These are phyloP conservation scores for Ectropis crepuscularia DNA, from an alignment of 2,888 invertebrate genomes.

Conservation along the genomic window DNA sequence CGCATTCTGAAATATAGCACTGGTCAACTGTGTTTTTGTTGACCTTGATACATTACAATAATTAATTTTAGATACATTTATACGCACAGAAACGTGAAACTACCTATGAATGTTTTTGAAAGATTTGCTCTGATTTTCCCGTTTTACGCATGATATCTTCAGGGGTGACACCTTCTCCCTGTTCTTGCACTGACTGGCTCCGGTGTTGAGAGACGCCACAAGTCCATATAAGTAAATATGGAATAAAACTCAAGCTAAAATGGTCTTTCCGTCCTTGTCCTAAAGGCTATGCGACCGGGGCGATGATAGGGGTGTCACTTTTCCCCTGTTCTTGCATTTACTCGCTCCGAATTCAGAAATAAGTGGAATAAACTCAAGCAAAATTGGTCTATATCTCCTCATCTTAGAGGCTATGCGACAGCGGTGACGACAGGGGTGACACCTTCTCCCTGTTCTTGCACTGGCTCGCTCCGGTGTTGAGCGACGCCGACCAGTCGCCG, in stretches of 20 bases:
- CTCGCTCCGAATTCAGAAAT: no score
- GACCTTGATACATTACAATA: no score
- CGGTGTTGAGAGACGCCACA: slow-evolving; percentile 62
- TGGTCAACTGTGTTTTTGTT: no score
- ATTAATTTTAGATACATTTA: no score
- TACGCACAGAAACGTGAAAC: no score
- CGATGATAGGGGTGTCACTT: neutral
- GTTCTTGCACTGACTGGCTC: slow-evolving; percentile 42
- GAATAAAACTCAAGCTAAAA: neutral
- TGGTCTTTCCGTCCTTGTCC: neutral
- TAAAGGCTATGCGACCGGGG: neutral
- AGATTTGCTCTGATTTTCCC: no score
- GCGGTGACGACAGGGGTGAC: slow-evolving; percentile 59
- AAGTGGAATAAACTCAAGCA: no score
- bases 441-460: slow-evolving; percentile 59
- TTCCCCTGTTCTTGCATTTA: no score
- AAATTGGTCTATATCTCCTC: no score
- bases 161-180: slow-evolving; percentile 1
- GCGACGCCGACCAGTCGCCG: slow-evolving; percentile 92
- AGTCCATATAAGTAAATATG: no score
- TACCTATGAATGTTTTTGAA: no score
- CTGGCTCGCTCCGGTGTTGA: slow-evolving; percentile 59
- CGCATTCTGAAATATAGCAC: neutral
- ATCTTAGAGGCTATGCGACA: slow-evolving; percentile 57
- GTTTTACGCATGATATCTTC: no score